A percentile compares a stretch with the other conserved stretches of the same genome.
Evolutionary conservation across 1,140 invertebrate genomes (phyloP).

Genomic region (Drosophila ogumai): DNA sequence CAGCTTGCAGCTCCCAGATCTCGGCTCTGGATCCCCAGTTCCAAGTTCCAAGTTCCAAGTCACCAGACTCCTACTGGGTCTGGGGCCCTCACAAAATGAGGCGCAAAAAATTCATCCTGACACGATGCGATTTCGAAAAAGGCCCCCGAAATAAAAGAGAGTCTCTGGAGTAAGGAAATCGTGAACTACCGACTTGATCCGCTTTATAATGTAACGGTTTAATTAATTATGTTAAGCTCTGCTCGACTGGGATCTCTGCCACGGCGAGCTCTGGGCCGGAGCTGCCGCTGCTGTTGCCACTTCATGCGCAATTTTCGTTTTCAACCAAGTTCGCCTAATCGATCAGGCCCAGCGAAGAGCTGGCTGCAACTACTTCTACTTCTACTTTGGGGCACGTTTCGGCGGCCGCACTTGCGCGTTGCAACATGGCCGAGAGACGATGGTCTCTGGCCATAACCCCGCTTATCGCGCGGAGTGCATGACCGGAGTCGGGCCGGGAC

Average conservation of each 20-base stretch:
- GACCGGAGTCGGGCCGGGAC: constrained; percentile 16
- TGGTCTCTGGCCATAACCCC: constrained; percentile 56
- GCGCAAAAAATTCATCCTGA: constrained; percentile 83
- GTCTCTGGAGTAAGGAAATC: constrained; percentile 64
- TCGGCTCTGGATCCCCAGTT: background rate
- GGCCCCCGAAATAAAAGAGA: constrained; percentile 43
- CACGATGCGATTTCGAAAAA: constrained; percentile 75
- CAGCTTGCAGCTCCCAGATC: background rate
- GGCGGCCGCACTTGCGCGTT: constrained; percentile 54
- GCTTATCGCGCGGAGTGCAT: constrained; percentile 68
- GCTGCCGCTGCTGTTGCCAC: constrained; percentile 65
- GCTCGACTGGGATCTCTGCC: constrained; percentile 19
- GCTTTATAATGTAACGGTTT: constrained; percentile 85
- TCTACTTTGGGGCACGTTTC: constrained; percentile 39
- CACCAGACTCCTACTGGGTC: constrained; percentile 7
- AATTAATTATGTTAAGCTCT: constrained; percentile 83
- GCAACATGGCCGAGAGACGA: constrained; percentile 44
- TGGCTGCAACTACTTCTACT: constrained; percentile 35
- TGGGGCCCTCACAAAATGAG: constrained; percentile 62
- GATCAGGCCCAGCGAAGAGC: constrained; percentile 62
- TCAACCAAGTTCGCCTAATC: constrained; percentile 73
- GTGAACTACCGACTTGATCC: constrained; percentile 80
- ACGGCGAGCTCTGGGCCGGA: constrained; percentile 19
- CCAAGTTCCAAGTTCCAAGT: constrained; percentile 3
- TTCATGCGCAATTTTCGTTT: constrained; percentile 82